Percentiles rank a stretch among this genome's conserved stretches.
These are phyloP conservation scores for Macrocentrus cingulum DNA, from an alignment of 1,140 invertebrate genomes.

Conservation along the genomic window DNA sequence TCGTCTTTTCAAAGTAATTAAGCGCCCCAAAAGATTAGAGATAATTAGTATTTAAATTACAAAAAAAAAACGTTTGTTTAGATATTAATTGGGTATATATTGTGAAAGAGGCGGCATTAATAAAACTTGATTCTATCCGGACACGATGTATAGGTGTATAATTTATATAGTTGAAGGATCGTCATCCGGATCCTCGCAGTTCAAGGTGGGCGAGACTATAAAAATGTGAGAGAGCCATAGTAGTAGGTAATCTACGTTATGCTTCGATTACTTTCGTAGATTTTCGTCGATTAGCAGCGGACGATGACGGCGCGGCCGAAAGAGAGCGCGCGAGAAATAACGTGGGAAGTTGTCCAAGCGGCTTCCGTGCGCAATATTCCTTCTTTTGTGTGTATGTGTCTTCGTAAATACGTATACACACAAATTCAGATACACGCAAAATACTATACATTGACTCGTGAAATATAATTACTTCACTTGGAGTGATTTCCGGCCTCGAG, in stretches of 20 bases:
- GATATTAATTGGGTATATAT: no score
- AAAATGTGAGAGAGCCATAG: conserved; percentile 4
- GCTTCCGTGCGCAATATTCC: conserved; percentile 15
- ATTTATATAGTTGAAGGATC: no score
- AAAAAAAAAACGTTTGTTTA: no score
- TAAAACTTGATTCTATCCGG: not conserved
- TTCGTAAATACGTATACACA: conserved; percentile 19
- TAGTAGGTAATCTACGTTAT: no score
- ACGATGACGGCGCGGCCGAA: conserved; percentile 31
- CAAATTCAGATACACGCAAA: conserved; percentile 3
- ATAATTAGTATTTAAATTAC: no score
- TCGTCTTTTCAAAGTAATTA: no score
- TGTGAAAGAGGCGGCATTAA: not conserved
- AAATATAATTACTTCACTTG: conserved; percentile 17
- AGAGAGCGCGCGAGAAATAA: conserved; percentile 20
- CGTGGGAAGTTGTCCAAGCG: conserved; percentile 35
- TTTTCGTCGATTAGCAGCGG: conserved; percentile 43
- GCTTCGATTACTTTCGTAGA: conserved; percentile 39
- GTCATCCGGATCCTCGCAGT: not conserved
- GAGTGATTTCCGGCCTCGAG: conserved; percentile 12
- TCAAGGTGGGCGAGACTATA: not conserved
- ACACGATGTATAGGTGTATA: no score
- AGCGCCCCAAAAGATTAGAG: no score
- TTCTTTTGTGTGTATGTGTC: conserved; percentile 3
- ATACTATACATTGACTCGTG: conserved; percentile 8